Evolutionary conservation across 2,888 invertebrate genomes (phyloP).

Genomic region (Busseola fusca): DNA sequence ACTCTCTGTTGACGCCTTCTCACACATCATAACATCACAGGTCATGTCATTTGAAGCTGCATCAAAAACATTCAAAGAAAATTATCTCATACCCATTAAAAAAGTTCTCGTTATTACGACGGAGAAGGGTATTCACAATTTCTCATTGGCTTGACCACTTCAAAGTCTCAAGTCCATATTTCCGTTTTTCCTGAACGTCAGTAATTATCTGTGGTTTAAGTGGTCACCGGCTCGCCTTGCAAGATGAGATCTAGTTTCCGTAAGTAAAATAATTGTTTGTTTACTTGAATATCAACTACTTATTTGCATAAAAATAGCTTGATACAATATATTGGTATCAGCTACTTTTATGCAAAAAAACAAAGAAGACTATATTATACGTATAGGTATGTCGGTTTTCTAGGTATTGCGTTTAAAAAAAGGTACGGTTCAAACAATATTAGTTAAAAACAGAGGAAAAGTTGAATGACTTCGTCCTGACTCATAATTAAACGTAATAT

Average conservation of each 20-base stretch:
- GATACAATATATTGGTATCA: no score
- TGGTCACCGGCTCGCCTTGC: conserved; percentile 35
- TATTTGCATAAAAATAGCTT: conserved; percentile 18
- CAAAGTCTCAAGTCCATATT: conserved; percentile 31
- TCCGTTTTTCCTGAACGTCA: conserved; percentile 23
- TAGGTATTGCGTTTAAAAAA: background rate
- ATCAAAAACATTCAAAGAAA: background rate
- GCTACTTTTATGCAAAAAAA: no score
- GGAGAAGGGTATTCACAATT: conserved; percentile 34
- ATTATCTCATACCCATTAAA: conserved; percentile 12
- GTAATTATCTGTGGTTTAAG: background rate
- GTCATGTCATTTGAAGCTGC: background rate
- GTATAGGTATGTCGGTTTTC: background rate
- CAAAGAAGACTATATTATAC: background rate
- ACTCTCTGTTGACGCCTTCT: background rate
- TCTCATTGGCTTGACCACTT: background rate
- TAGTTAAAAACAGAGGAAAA: conserved; percentile 12
- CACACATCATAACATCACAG: background rate
- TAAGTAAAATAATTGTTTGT: conserved; percentile 15
- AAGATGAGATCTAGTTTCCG: conserved; percentile 26
- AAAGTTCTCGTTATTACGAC: background rate
- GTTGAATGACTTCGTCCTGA: conserved; percentile 30
- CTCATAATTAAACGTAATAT: conserved; percentile 45
- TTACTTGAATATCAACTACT: background rate
- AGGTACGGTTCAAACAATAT: background rate